These are phyloP conservation scores for Phoebastria nigripes DNA, from an alignment of 2,797 vertebrate species.

Conservation along the genomic window DNA sequence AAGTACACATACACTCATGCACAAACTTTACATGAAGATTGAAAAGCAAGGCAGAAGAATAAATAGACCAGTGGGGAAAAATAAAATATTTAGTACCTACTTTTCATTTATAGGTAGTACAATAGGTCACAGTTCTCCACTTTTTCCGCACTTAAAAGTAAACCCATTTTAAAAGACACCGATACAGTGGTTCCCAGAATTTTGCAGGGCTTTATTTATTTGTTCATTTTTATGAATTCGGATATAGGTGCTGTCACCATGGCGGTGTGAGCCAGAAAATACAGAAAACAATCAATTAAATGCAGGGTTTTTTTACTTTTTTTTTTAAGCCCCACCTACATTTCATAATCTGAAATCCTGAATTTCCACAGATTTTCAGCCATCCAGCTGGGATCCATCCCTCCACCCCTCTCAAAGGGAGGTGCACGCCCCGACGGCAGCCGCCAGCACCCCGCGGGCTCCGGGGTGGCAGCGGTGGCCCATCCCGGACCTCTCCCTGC, in stretches of 20 bases:
- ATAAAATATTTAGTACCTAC: background rate
- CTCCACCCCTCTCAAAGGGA: background rate
- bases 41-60: background rate
- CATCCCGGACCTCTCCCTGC: background rate
- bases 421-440: background rate
- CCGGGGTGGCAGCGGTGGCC: accelerated
- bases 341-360: background rate
- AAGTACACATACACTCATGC: background rate
- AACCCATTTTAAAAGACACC: background rate
- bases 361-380: background rate
- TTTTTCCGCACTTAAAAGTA: background rate
- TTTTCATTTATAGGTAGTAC: background rate
- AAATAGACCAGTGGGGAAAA: background rate
- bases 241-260: background rate
- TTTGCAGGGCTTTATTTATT: background rate
- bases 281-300: background rate
- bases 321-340: background rate
- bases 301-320: accelerated
- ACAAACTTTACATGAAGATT: background rate
- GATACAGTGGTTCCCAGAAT: accelerated
- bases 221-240: background rate
- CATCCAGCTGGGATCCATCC: background rate
- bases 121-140: background rate
- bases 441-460: background rate
- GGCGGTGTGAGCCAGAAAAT: background rate